A percentile compares a stretch with the other conserved stretches of the same genome.
These are phyloP conservation scores for Microcebus lehilahytsara DNA, from an alignment of 2,113 vertebrate species.

Conservation along the genomic window DNA sequence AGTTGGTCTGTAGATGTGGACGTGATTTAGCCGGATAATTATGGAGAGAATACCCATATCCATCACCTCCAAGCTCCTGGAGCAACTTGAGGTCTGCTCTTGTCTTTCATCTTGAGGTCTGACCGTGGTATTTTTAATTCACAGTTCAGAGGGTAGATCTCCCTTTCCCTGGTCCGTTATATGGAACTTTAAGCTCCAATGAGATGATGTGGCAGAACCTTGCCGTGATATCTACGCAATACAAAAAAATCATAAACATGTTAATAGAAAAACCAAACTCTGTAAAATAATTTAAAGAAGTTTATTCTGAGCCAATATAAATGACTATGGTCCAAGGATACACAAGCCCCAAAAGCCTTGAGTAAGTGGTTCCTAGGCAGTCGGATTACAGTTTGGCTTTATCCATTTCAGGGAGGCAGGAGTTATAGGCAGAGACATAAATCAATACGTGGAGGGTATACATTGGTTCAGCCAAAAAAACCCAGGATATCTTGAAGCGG, in stretches of 20 bases:
- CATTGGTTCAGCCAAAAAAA: no score
- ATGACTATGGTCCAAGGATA: no score
- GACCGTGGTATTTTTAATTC: neutral
- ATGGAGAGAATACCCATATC: accelerated
- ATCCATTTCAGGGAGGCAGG: no score
- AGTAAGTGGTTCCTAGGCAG: no score
- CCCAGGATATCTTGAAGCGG: no score
- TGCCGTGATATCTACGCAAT: neutral
- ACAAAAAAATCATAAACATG: neutral
- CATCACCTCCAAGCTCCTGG: neutral
- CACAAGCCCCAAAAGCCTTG: no score
- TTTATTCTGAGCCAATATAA: no score
- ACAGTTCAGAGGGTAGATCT: neutral
- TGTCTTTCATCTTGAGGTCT: neutral
- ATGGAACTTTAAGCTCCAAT: neutral
- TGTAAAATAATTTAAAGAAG: no score
- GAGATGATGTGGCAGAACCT: neutral
- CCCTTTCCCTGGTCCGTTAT: neutral
- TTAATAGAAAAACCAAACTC: no score
- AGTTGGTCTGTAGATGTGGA: neutral
- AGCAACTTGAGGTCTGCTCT: neutral
- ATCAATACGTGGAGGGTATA: no score
- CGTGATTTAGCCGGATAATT: neutral
- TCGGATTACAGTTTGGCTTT: no score
- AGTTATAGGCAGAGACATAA: no score